These are phyloP conservation scores for Meghimatium bilineatum DNA, from an alignment of 2,888 invertebrate genomes.

Conservation along the genomic window DNA sequence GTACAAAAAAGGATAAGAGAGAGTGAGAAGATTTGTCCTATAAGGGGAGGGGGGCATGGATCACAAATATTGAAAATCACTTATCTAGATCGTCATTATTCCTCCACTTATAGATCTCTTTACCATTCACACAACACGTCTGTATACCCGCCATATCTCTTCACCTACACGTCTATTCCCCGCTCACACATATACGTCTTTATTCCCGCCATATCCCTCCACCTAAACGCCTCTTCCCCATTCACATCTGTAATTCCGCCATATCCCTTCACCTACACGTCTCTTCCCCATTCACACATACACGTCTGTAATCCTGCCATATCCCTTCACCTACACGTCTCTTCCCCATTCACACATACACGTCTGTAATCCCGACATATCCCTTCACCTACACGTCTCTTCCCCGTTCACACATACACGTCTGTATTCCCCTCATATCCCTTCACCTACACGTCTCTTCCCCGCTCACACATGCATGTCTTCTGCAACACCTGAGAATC, in stretches of 20 bases:
- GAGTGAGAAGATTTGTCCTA: too few relatives aligned
- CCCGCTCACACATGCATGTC: neutral
- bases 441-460: neutral
- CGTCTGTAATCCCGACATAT: neutral
- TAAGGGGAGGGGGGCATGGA: too few relatives aligned
- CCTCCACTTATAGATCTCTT: neutral
- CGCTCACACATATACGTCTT: neutral
- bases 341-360: neutral
- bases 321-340: neutral
- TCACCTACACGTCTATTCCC: constrained; percentile 4
- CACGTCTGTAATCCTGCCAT: too few relatives aligned
- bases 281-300: too few relatives aligned
- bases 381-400: neutral
- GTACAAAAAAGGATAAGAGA: too few relatives aligned
- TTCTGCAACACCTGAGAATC: constrained; percentile 24
- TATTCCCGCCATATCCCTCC: too few relatives aligned
- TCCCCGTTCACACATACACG: neutral
- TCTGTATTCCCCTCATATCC: neutral
- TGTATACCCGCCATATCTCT: neutral
- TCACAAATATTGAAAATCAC: too few relatives aligned
- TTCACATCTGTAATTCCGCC: too few relatives aligned
- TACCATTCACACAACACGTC: neutral
- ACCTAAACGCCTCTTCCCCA: too few relatives aligned
- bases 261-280: too few relatives aligned
- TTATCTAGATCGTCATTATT: too few relatives aligned